Evolutionary conservation across 2,113 vertebrate species (phyloP), one percentile per base, ranked within the genome.

Genomic region (Holacanthus passer): DNA sequence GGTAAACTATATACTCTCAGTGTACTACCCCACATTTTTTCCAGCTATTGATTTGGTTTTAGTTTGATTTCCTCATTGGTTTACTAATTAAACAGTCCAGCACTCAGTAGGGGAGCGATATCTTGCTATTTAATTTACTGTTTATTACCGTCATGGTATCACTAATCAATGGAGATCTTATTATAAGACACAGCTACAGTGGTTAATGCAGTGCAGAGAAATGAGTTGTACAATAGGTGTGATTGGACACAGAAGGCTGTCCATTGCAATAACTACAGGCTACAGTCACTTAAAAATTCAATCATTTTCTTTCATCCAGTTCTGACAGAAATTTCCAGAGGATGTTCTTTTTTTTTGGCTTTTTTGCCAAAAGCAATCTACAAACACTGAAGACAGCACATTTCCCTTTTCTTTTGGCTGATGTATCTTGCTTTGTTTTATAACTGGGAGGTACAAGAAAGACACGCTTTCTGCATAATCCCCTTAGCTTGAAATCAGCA

Each of bases 51-150:
- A 94, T 92, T 88, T 66, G 27, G 58, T 45, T 88, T 85, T 68
- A 80, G 70, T 90, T 92, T 90, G 85, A 92, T 90, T 91, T 93
- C 89, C 85, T 90, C 74, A 89, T 91, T 85, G 83, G 77, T 74
- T 89, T 79, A 87, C 87, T 91, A 93, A 93, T 94, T 91, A 94
- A 91, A 87, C 87, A 88, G 83, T 75, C 63, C 19, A 50, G 76
- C 55, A 39, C 64, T 76, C 88, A 85, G 43, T 77, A 72, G 75
- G 69, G 84, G 81, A 82, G 77, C 81, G 63, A 81, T 58, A 76
- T 76, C 68, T 59, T 50, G 45, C 78, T 53, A 17, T 92, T 87
- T 87, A 71, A 90, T 94, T 87, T 87, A 81, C 55, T 63, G 71
- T 72, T 88, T 91, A 90, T 90, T 88, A 88, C 69, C 60, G 16